A percentile compares a stretch with the other conserved stretches of the same genome.
These are phyloP conservation scores for Atherinosoma microstoma DNA, from an alignment of 2,797 vertebrate genomes.

Conservation along the genomic window DNA sequence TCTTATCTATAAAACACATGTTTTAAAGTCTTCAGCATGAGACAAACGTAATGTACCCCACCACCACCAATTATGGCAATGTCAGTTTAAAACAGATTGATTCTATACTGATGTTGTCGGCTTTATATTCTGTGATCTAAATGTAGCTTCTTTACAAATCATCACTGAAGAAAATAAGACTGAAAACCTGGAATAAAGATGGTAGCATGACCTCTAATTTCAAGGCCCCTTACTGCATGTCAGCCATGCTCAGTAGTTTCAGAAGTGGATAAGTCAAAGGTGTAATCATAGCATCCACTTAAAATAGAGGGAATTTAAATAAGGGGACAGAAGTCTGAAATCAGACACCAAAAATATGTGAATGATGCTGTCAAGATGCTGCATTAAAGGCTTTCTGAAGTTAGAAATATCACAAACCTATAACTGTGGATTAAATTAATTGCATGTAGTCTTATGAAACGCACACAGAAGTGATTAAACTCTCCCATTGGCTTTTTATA, in stretches of 20 bases:
- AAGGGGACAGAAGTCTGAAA: background rate
- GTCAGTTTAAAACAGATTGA: background rate
- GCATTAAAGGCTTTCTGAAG: slow-evolving; percentile 2
- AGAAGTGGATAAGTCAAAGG: background rate
- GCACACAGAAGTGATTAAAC: background rate
- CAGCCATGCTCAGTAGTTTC: background rate
- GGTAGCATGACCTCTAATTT: slow-evolving; percentile 13
- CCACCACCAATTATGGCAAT: slow-evolving; percentile 21
- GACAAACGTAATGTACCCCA: slow-evolving; percentile 3
- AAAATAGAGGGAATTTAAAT: background rate
- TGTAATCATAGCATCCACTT: background rate
- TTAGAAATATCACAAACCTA: slow-evolving; percentile 18
- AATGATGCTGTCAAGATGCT: slow-evolving; percentile 6
- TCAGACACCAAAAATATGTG: background rate
- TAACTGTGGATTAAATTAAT: slow-evolving; percentile 20
- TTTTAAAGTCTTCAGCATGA: slow-evolving; percentile 5
- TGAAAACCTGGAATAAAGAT: slow-evolving; percentile 1
- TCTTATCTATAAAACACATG: slow-evolving; percentile 7
- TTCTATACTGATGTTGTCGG: no score
- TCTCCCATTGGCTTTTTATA: background rate
- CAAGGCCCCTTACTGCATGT: slow-evolving; percentile 1
- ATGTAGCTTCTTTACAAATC: slow-evolving; percentile 5
- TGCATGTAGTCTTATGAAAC: slow-evolving; percentile 13
- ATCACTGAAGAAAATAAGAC: background rate
- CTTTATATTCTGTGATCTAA: slow-evolving; percentile 11